Base-by-base conservation (phyloP, 2,888 invertebrate species). In the Lithophane leautieri region DNA sequence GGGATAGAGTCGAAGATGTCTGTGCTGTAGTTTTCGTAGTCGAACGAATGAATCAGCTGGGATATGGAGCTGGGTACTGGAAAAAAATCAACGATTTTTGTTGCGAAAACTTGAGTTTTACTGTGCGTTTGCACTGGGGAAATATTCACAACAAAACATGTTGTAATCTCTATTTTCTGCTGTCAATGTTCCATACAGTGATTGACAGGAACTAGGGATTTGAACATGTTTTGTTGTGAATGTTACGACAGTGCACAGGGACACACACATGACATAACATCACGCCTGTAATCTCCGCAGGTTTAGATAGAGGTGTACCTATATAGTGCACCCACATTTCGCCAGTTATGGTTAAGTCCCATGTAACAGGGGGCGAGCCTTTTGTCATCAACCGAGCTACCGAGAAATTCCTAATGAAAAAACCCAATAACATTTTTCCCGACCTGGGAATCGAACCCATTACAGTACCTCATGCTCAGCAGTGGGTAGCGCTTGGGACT, bases 1-100 rank as follows among this genome's bases (percentile, higher is more conserved):
- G 97, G 96, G 25, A 97, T 95, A 0, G 91, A 90, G 44, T 91
- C 92, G 19, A 94, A 76, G 19, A 93, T 77, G 28, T 84, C 80
- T n/a, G 88, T 82, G 16, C 86, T 88, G 61, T 77, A 81, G 16
- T 84, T 77, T 12, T 94, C 93, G 69, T 92, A 93, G 73, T 95
- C 91, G 22, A 90, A 28, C 0, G 91, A 84, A 3, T 84, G 75
- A 50, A 94, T 79, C 9, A 94, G 82, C 44, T 93, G 92, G 4
- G 95, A 93, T 19, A 91, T 52, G 0, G 92, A 89, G 63, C 89
- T 92, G n/a, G 91, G 87, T 16, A 90, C 94, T 95, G 89, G 16
- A 89, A 90, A 34, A 75, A 73, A 25, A 61, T 44, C 4, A 54
- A 22, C 4, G 19, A 9, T 8, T 61, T 54, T 22, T 60, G 0